phyloP scores from a whole-genome alignment of 2,888 invertebrate genomes.

The Esperia sulphurella region DNA sequence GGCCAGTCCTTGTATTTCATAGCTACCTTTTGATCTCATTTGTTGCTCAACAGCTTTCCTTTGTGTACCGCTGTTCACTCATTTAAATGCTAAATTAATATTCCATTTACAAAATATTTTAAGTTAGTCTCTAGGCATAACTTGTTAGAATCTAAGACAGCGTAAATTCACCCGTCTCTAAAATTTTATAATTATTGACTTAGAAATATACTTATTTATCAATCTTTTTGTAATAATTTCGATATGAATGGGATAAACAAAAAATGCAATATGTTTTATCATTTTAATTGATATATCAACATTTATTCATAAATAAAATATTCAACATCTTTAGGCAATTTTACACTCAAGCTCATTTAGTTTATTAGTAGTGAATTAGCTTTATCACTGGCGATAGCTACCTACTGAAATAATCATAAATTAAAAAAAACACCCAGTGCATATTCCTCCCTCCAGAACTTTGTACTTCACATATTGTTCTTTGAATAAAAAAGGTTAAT shows the following conservation, averaged over 20 bases:
- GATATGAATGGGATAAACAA: constrained; percentile 69
- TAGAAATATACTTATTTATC: constrained; percentile 80
- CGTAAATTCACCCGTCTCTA: constrained; percentile 78
- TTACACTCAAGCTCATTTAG: constrained; percentile 15
- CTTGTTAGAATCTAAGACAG: constrained; percentile 64
- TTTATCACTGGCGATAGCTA: neutral
- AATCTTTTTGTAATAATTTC: constrained; percentile 71
- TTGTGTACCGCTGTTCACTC: neutral
- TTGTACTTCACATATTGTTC: constrained; percentile 2
- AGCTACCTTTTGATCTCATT: constrained; percentile 10
- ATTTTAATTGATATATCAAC: constrained; percentile 42
- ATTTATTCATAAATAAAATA: constrained; percentile 46
- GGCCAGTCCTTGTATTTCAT: no score
- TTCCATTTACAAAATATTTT: constrained; percentile 37
- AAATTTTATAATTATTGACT: constrained; percentile 78
- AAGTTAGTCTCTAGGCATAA: constrained; percentile 63
- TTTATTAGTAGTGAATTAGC: neutral
- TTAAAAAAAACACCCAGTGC: neutral
- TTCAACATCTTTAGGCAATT: constrained; percentile 28
- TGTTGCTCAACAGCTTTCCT: constrained; percentile 10
- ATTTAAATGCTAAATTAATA: constrained; percentile 4
- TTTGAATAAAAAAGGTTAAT: neutral
- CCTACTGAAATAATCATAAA: neutral
- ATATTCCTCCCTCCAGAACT: neutral
- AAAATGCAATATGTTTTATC: constrained; percentile 32